Base-by-base conservation (phyloP, 2,888 invertebrate species). In the Dynastes grantii region DNA sequence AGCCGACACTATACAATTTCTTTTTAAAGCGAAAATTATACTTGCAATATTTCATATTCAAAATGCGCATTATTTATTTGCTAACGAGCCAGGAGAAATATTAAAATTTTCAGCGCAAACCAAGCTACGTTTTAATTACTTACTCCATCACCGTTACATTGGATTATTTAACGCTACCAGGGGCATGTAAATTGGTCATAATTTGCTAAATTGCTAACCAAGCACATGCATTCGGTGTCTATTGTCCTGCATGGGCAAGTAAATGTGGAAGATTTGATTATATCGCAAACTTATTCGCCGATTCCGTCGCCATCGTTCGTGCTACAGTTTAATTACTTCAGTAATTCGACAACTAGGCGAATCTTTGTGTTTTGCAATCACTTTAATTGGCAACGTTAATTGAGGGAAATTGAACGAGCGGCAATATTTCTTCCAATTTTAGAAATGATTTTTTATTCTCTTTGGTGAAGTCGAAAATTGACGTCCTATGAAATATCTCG, bases 311-410 rank as follows among this genome's bases (percentile, higher is more conserved):
- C 45, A 27, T 67, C 29, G 29, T 27, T 68, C 51, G 51, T 51
- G 51, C 29, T 68, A 68, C 68, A 68, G 51, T 68, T 68, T 68
- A 68, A 68, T 68, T 68, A 68, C 51, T 68, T 68, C 68, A 11
- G 51, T 68, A 68, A 68, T 68, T 68, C 68, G 49, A 29, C 51
- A 68, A 51, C 51, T 51, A 68, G 68, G 51, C 51, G 51, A 68
- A 51, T 68, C 51, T 68, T 68, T 68, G 51, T 51, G 13, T 51
- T 68, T 68, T 29, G 68, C 68, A 68, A 68, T 68, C 51, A 68
- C 51, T 68, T 49, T 51, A 68, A 68, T 68, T 68, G 68, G 29
- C 51, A 29, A 51, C 68, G 51, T 13, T 68, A 40, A 68, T 68
- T 51, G 53, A 68, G 16, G 22, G 51, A 32, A 68, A 68, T 68